Evolutionary conservation across 2,888 invertebrate species (phyloP).

Genomic region (Epinotia brunnichana): DNA sequence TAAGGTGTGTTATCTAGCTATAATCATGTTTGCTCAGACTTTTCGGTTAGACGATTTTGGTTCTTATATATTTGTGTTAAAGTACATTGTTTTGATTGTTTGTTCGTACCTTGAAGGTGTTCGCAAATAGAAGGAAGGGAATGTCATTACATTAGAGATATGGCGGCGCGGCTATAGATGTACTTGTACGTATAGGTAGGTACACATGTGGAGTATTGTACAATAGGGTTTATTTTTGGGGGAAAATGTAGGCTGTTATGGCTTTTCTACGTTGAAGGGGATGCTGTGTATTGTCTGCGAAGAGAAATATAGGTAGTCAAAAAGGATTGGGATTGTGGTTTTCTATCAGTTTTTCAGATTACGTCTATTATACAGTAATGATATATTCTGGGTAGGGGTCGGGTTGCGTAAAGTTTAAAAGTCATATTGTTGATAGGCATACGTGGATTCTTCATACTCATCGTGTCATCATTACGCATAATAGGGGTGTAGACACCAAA

Average conservation of each 20-base stretch:
- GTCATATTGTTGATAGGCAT: no score
- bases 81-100: conserved; percentile 1
- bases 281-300: background rate
- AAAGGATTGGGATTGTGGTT: background rate
- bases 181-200: background rate
- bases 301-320: background rate
- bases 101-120: conserved; percentile 24
- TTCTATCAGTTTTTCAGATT: background rate
- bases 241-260: background rate
- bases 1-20: background rate
- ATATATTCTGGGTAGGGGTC: no score
- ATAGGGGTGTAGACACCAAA: no score
- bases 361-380: no score
- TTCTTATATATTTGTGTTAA: background rate
- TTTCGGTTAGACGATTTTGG: background rate
- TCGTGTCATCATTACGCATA: no score
- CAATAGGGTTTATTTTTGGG: background rate
- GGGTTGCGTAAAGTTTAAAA: no score
- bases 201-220: background rate
- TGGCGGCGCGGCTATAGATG: conserved; percentile 24
- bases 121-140: conserved; percentile 32
- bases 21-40: background rate
- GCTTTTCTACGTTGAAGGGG: background rate
- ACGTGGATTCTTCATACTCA: no score
- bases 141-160: conserved; percentile 50